phyloP scores from a whole-genome alignment of 2,797 vertebrate genomes.

The Oophaga sylvatica region DNA sequence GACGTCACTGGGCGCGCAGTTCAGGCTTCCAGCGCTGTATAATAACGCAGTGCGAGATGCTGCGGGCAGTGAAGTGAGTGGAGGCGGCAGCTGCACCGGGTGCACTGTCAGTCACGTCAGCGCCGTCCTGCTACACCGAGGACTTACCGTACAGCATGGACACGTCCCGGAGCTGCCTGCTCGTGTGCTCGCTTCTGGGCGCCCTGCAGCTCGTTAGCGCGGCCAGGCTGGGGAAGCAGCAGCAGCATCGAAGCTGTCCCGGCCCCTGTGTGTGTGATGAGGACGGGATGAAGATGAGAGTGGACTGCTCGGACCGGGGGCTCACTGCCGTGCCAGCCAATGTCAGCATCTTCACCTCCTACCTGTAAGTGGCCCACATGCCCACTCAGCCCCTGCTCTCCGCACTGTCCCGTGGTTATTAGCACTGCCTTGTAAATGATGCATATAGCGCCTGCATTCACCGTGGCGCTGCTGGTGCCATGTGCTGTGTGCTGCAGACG shows the following conservation, averaged over 20 bases:
- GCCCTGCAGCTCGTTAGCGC: slow-evolving; percentile 23
- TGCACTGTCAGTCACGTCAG: too few relatives aligned
- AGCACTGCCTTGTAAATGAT: neutral
- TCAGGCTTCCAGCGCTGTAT: slow-evolving; percentile 71
- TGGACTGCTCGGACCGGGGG: slow-evolving; percentile 85
- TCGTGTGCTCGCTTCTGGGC: slow-evolving; percentile 58
- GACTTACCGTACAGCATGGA: slow-evolving; percentile 70
- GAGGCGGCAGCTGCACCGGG: slow-evolving; percentile 47
- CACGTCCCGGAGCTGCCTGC: slow-evolving; percentile 56
- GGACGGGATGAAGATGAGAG: slow-evolving; percentile 78
- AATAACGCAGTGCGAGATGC: slow-evolving; percentile 71
- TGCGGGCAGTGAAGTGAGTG: slow-evolving; percentile 52
- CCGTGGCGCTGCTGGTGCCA: neutral
- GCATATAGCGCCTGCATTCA: neutral
- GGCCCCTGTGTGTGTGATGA: slow-evolving; percentile 79
- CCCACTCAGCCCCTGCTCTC: neutral
- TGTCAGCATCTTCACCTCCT: slow-evolving; percentile 84
- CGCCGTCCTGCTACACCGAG: slow-evolving; percentile 8
- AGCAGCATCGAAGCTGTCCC: slow-evolving; percentile 72
- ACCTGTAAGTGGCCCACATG: slow-evolving; percentile 78
- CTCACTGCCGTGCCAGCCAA: slow-evolving; percentile 78
- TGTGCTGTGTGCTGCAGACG: neutral
- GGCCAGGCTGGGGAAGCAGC: slow-evolving; percentile 35
- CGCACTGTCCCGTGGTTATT: neutral
- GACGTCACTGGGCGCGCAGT: slow-evolving; percentile 79